These are phyloP conservation scores for Sebastes oblongus DNA, from an alignment of 2,797 vertebrate species.

Conservation along the genomic window DNA sequence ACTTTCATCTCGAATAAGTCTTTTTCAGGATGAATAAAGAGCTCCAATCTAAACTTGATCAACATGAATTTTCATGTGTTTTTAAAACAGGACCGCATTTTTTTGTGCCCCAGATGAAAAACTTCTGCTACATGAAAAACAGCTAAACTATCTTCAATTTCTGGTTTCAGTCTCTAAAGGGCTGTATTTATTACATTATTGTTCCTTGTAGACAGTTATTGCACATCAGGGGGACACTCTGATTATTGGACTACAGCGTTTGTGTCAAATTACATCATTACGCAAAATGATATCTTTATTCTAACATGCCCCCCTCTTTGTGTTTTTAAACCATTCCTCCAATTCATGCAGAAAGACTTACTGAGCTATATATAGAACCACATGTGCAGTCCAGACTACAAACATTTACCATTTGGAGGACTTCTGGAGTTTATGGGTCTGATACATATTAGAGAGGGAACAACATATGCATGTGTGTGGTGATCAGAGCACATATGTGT, in stretches of 20 bases:
- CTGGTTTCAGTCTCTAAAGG: neutral
- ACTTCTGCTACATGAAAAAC: neutral
- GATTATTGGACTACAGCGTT: constrained; percentile 22
- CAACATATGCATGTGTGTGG: neutral
- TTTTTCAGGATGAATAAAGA: neutral
- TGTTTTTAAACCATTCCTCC: constrained; percentile 28
- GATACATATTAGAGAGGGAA: neutral
- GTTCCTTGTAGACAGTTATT: constrained; percentile 21
- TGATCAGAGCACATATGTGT: neutral
- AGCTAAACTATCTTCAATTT: neutral
- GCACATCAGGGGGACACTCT: constrained; percentile 2
- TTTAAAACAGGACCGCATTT: neutral
- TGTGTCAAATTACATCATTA: constrained; percentile 45
- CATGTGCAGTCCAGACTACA: constrained; percentile 39
- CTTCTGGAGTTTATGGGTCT: neutral
- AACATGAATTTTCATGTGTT: neutral
- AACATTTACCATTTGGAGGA: neutral
- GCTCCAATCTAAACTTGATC: neutral
- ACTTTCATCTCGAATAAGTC: neutral
- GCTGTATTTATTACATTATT: neutral
- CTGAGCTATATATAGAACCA: constrained; percentile 50
- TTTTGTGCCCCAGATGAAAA: neutral
- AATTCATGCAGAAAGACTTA: constrained; percentile 35
- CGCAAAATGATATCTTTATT: constrained; percentile 46
- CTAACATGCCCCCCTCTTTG: neutral